Evolutionary conservation across 2,888 invertebrate genomes (phyloP).

Genomic region (Pecten maximus): DNA sequence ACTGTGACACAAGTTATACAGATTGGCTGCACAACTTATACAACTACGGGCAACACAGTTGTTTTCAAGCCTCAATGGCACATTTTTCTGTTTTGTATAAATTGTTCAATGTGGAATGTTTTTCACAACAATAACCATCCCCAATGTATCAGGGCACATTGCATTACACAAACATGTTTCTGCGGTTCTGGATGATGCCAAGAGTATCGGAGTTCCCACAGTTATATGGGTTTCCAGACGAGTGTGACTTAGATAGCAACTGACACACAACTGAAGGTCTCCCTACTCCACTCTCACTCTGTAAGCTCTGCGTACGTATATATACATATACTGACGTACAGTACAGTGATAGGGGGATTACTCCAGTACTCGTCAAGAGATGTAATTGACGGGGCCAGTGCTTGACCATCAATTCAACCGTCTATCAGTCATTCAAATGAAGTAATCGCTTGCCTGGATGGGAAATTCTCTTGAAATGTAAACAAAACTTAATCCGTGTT

Average conservation of each 20-base stretch:
- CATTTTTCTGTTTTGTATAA: background rate
- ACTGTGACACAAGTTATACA: background rate
- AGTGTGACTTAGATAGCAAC: slow-evolving; percentile 25
- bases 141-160: background rate
- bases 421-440: background rate
- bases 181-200: background rate
- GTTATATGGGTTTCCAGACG: background rate
- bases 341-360: background rate
- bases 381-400: background rate
- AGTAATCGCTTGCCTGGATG: background rate
- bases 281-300: background rate
- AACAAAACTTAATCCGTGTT: background rate
- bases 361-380: background rate
- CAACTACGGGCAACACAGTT: background rate
- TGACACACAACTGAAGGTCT: slow-evolving; percentile 23
- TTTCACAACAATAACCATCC: slow-evolving; percentile 1
- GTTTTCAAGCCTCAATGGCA: background rate
- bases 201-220: background rate
- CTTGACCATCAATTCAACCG: background rate
- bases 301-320: background rate
- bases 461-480: background rate
- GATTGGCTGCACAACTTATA: background rate
- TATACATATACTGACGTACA: background rate
- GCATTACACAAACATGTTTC: background rate
- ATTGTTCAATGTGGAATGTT: background rate